A percentile compares a stretch with the other conserved stretches of the same genome.
phyloP scores from a whole-genome alignment of 2,113 vertebrate species.

The Ophthalmotilapia sp. region DNA sequence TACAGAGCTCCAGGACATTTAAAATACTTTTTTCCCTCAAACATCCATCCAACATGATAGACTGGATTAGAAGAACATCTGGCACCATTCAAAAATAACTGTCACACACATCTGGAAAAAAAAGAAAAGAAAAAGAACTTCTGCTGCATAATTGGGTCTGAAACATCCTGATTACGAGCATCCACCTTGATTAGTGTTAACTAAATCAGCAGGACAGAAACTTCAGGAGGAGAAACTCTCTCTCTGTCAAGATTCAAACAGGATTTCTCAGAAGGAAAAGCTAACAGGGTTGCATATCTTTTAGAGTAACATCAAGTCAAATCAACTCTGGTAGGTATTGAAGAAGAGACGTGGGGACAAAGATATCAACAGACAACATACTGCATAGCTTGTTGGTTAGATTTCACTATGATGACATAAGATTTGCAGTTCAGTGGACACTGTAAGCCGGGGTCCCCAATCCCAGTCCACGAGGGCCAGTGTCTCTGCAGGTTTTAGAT shows the following conservation, averaged over 20 bases:
- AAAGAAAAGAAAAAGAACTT: not conserved
- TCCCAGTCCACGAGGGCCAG: not conserved
- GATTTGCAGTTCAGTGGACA: not conserved
- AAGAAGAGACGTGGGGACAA: not conserved
- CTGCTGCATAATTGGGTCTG: not conserved
- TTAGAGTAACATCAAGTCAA: not conserved
- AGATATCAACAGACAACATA: not conserved
- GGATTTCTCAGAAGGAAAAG: not conserved
- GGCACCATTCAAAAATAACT: not conserved
- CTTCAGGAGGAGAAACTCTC: conserved; percentile 4
- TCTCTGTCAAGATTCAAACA: conserved; percentile 29
- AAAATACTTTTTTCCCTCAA: rapidly evolving
- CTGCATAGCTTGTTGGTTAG: conserved; percentile 45
- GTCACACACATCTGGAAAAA: too few species aligned
- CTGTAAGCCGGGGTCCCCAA: not conserved
- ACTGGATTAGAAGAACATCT: not conserved
- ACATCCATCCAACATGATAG: not conserved
- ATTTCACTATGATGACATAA: not conserved
- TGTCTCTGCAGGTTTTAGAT: not conserved
- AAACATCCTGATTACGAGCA: conserved; percentile 8
- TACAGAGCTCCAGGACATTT: not conserved
- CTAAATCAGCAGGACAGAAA: conserved; percentile 43
- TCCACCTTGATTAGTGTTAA: conserved; percentile 5
- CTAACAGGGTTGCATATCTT: conserved; percentile 15
- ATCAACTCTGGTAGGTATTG: not conserved